A percentile compares a stretch with the other conserved stretches of the same genome.
Conservation (phyloP, 2,797 vertebrate genomes). For the Tiaroga cobitis region DNA sequence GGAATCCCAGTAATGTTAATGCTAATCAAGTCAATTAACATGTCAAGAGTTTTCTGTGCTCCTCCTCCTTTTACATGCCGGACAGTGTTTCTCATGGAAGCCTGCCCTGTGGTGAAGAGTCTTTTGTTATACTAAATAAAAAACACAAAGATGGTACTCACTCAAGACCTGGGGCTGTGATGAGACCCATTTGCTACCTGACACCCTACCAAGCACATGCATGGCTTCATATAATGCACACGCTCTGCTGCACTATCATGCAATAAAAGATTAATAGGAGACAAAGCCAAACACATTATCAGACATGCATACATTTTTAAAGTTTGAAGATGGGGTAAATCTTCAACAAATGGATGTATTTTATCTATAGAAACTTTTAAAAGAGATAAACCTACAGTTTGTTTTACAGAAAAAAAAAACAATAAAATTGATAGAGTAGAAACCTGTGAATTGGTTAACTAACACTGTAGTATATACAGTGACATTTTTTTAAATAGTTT, state of each 20-base stretch:
- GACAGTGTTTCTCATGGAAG: conserved; percentile 18
- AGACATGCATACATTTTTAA: conserved; percentile 53
- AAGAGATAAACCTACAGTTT: background rate
- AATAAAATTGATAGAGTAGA: background rate
- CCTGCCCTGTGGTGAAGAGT: conserved; percentile 38
- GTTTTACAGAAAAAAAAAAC: background rate
- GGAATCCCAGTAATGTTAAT: conserved; percentile 49
- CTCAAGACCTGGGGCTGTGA: conserved; percentile 31
- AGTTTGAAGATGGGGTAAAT: conserved; percentile 39
- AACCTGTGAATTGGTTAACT: too few relatives aligned
- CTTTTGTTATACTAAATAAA: conserved; percentile 44
- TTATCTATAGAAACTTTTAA: background rate
- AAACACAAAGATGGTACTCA: conserved; percentile 2
- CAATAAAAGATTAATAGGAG: conserved; percentile 48
- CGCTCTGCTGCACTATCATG: conserved; percentile 31
- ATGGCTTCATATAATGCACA: background rate
- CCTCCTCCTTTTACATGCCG: conserved; percentile 5
- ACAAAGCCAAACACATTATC: conserved; percentile 43
- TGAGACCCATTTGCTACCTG: conserved; percentile 61
- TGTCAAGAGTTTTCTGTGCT: conserved; percentile 29
- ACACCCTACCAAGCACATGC: conserved; percentile 39
- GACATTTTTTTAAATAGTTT: background rate
- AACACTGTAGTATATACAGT: background rate
- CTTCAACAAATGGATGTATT: background rate
- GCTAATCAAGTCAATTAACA: conserved; percentile 42